A percentile compares a stretch with the other conserved stretches of the same genome.
Evolutionary conservation across 2,113 vertebrate genomes (phyloP).

Genomic region (Pandion haliaetus): DNA sequence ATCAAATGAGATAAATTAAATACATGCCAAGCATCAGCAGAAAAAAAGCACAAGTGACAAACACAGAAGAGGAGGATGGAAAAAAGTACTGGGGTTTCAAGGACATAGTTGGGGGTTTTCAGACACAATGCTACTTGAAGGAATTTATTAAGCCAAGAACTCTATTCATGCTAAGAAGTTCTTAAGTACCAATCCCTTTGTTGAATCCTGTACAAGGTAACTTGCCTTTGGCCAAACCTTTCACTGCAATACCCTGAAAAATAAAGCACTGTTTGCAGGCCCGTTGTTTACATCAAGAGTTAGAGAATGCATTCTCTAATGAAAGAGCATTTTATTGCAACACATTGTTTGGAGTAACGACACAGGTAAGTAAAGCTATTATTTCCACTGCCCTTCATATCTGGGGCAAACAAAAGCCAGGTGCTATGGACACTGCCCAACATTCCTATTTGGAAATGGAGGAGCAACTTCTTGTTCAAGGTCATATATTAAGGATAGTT

Average conservation of each 20-base stretch:
- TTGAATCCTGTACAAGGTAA: background rate
- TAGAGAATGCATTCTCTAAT: background rate
- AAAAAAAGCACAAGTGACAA: background rate
- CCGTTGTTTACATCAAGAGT: background rate
- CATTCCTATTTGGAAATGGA: background rate
- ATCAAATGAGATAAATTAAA: background rate
- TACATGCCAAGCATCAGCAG: background rate
- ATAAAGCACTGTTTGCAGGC: background rate
- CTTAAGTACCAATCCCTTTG: background rate
- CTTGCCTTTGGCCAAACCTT: background rate
- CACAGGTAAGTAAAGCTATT: background rate
- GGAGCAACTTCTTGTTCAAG: background rate
- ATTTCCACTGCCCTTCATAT: background rate
- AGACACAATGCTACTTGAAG: background rate
- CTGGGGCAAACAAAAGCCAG: background rate
- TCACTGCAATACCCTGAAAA: background rate
- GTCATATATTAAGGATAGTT: background rate
- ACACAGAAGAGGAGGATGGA: background rate
- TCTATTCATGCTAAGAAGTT: background rate
- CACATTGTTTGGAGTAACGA: background rate
- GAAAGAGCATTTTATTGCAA: background rate
- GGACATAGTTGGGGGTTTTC: background rate
- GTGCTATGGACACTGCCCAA: fast-evolving
- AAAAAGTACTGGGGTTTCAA: background rate
- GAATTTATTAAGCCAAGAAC: background rate